Conservation (phyloP, 2,113 vertebrate species). For the Phylloscopus whistleri region DNA sequence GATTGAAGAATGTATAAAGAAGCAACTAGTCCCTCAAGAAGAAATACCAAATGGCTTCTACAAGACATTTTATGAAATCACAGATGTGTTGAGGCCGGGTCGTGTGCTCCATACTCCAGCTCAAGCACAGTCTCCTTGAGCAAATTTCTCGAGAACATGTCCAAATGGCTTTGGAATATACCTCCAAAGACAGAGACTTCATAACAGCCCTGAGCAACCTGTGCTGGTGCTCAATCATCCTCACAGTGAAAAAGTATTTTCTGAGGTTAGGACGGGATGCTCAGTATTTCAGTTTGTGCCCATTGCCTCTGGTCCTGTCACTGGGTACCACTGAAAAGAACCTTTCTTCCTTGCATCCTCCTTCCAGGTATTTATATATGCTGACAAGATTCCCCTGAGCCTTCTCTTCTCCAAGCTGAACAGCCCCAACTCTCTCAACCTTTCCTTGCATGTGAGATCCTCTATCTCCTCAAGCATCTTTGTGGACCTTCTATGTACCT, state of each 20-base stretch:
- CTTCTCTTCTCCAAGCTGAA: neutral
- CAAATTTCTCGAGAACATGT: accelerated
- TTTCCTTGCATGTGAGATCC: neutral
- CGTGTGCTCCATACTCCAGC: neutral
- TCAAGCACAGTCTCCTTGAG: neutral
- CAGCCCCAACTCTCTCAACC: neutral
- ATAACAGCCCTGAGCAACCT: accelerated
- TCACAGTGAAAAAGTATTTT: neutral
- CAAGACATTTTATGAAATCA: neutral
- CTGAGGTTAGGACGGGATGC: accelerated
- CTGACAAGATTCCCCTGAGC: neutral
- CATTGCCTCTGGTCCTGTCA: neutral
- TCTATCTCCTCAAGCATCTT: neutral
- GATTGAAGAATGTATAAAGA: neutral
- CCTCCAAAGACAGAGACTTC: neutral
- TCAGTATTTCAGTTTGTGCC: neutral
- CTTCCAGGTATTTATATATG: neutral
- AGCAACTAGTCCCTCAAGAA: neutral
- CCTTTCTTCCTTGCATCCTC: neutral
- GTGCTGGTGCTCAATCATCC: neutral
- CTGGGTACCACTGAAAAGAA: neutral
- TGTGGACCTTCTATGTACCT: neutral
- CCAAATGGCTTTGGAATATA: neutral
- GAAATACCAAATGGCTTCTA: neutral
- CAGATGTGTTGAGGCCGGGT: neutral